phyloP scores from a whole-genome alignment of 2,797 vertebrate species.

The Tokudaia muenninki region DNA sequence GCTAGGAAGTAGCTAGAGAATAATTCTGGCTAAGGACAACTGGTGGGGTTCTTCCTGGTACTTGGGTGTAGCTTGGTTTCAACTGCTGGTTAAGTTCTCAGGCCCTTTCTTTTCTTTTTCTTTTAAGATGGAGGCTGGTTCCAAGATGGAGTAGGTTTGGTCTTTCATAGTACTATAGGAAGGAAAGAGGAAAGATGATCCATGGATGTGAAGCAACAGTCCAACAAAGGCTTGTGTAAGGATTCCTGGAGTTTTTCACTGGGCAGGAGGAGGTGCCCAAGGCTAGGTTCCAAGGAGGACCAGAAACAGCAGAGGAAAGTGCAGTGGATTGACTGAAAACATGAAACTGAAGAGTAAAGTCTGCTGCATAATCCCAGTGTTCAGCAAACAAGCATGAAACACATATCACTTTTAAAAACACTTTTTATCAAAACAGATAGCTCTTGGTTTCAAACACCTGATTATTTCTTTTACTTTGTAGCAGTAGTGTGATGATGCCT shows the following conservation, averaged over 20 bases:
- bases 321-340: neutral
- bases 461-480: neutral
- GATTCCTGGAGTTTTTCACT: fast-evolving
- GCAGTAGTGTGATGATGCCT: neutral
- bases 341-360: neutral
- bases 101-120: too few relatives aligned
- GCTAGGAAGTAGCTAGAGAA: too few relatives aligned
- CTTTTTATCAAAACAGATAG: neutral
- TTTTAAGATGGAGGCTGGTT: too few relatives aligned
- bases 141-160: too few relatives aligned
- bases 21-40: too few relatives aligned
- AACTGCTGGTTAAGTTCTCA: too few relatives aligned
- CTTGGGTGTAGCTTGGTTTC: too few relatives aligned
- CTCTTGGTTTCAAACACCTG: neutral
- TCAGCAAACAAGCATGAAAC: neutral
- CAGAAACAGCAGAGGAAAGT: neutral
- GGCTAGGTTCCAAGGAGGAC: too few relatives aligned
- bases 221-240: neutral
- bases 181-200: neutral
- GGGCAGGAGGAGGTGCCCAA: fast-evolving
- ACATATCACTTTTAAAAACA: fast-evolving
- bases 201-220: neutral
- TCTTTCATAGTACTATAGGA: neutral
- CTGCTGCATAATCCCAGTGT: neutral
- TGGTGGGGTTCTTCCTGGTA: too few relatives aligned